Evolutionary conservation across 2,113 vertebrate species (phyloP).

Genomic region (Sylvilagus bachmani): DNA sequence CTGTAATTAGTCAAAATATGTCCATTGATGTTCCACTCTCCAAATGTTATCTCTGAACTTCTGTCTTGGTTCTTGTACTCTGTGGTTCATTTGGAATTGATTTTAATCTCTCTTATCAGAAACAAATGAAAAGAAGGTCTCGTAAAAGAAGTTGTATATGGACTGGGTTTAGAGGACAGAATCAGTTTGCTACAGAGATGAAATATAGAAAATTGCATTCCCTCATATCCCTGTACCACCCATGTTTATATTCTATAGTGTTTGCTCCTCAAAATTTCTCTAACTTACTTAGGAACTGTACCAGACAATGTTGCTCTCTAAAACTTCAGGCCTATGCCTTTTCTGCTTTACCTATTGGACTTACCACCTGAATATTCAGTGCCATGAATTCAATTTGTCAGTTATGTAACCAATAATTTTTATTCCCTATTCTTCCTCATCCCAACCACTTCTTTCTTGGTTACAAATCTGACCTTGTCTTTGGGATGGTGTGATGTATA

Average conservation of each 20-base stretch:
- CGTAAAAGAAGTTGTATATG: background rate
- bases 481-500: background rate
- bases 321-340: background rate
- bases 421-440: background rate
- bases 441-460: background rate
- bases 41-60: background rate
- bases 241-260: background rate
- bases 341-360: background rate
- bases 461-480: background rate
- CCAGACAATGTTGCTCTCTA: background rate
- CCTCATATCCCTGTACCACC: background rate
- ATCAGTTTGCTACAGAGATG: background rate
- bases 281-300: background rate
- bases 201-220: background rate
- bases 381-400: background rate
- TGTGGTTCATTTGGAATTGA: background rate
- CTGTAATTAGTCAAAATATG: background rate
- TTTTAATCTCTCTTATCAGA: background rate
- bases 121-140: background rate
- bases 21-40: background rate
- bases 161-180: background rate
- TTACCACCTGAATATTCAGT: background rate
- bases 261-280: background rate
- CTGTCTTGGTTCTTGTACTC: accelerated
- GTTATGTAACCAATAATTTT: background rate